Evolutionary conservation across 2,888 invertebrate genomes (phyloP), one percentile per base, ranked within the genome.

Genomic region (Odontocolon sp.): DNA sequence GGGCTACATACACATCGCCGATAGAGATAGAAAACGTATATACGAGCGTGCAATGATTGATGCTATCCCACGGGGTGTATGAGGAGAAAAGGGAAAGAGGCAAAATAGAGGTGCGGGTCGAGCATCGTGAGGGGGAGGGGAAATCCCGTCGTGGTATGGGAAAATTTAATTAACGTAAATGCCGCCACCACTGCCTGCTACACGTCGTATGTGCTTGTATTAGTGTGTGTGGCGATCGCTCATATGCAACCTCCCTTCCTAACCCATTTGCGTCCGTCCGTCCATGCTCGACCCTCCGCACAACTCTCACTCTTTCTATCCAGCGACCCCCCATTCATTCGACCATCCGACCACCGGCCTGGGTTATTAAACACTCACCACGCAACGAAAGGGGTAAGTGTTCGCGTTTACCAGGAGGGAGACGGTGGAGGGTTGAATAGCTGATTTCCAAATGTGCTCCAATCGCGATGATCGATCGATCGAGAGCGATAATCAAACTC

Each of bases 111-210:
- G 69, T 67, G 69, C 66, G 56, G 70, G 45, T 64, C 77, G 69
- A 54, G 54, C 8, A 68, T 79, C 72, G 68, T 67, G 71, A 81
- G 80, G 69, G 79, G 79, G 77, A 47, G 66, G 78, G 69, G 66
- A 77, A 69, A 66, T 52, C 78, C 80, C 82, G 80, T 33, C 70
- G 56, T 67, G 84, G 87, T 85, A 83, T 86, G 88, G 87, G 87
- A 83, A 89, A 89, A 90, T 90, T 90, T 90, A 90, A 90, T 90
- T 90, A 90, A 90, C 90, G 90, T 88, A 89, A 90, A 90, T 89
- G 89, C 89, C 88, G 88, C 86, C 87, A 85, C 88, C 88, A 89
- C 87, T 86, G 87, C 84, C 86, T 82, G 84, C 83, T 87, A 87
- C 87, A 87, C 85, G 77, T 81, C 79, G 45, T 66, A 52, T 66